Evolutionary conservation across 1,140 invertebrate species (phyloP).

Genomic region (Tetragnatha versicolor): DNA sequence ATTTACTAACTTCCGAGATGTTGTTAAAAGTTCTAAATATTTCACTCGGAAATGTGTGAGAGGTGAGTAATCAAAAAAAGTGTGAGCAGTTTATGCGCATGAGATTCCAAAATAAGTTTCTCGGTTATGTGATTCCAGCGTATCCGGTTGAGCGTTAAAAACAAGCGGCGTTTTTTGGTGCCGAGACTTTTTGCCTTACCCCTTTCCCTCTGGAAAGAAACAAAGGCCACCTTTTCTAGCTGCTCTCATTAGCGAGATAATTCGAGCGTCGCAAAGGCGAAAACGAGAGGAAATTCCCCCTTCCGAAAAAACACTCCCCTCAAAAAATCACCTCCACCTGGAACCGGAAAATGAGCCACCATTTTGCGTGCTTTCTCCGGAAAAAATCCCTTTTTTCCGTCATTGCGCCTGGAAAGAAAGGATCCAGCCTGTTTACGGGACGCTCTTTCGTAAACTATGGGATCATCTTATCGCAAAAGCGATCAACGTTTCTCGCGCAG

Average conservation of each 20-base stretch:
- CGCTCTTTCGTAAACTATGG: constrained; percentile 36
- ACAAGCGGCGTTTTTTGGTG: no score
- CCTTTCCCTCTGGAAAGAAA: neutral
- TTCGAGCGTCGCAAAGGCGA: constrained; percentile 16
- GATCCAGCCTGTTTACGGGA: constrained; percentile 14
- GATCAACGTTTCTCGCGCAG: constrained; percentile 48
- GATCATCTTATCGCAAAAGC: constrained; percentile 51
- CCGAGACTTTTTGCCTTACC: no score
- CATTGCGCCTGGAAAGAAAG: neutral
- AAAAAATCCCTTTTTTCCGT: neutral
- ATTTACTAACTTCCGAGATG: no score
- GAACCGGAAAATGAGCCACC: neutral
- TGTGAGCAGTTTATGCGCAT: no score
- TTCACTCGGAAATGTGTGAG: no score
- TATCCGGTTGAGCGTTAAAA: no score
- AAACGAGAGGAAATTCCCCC: constrained; percentile 16
- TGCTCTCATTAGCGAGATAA: constrained; percentile 20
- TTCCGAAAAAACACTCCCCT: neutral
- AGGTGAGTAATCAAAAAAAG: no score
- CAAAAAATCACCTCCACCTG: neutral
- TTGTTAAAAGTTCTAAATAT: no score
- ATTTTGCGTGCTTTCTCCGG: constrained; percentile 19
- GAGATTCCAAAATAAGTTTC: no score
- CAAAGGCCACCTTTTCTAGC: neutral
- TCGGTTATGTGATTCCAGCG: no score